Conservation (phyloP, 2,888 invertebrate genomes). For the Cephus runcator region DNA sequence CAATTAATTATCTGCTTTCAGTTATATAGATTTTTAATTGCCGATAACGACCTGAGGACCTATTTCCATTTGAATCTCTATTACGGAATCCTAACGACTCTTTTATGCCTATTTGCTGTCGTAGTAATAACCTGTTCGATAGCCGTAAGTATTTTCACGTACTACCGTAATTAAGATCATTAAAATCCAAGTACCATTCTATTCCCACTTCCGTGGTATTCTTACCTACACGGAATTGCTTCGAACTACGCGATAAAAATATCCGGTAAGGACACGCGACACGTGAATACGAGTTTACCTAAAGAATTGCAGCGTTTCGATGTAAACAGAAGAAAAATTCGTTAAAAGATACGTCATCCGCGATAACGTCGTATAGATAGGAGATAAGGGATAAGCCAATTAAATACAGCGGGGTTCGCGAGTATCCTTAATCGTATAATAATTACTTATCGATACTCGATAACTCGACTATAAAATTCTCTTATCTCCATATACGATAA, state of each 20-base stretch:
- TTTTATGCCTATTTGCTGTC: slow-evolving; percentile 36
- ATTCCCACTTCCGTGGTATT: background rate
- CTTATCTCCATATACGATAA: background rate
- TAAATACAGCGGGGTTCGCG: background rate
- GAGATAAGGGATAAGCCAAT: background rate
- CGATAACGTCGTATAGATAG: background rate
- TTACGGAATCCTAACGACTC: slow-evolving; percentile 40
- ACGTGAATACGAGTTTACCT: background rate
- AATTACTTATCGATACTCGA: slow-evolving; percentile 1
- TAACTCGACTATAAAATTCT: background rate
- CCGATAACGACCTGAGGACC: slow-evolving; percentile 48
- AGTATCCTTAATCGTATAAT: background rate
- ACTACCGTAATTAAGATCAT: background rate
- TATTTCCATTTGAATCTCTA: slow-evolving; percentile 43
- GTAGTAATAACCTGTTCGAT: slow-evolving; percentile 39
- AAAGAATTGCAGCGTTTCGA: background rate
- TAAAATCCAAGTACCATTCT: background rate
- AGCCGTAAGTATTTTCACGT: slow-evolving; percentile 37
- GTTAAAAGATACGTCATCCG: background rate
- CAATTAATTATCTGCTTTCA: slow-evolving; percentile 25
- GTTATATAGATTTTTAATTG: slow-evolving; percentile 49
- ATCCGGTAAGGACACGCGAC: background rate
- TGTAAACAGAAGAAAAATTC: background rate
- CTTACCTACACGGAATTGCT: background rate
- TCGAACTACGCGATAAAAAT: background rate